These are phyloP conservation scores for Tinea pellionella DNA, from an alignment of 2,888 invertebrate species.

Conservation along the genomic window DNA sequence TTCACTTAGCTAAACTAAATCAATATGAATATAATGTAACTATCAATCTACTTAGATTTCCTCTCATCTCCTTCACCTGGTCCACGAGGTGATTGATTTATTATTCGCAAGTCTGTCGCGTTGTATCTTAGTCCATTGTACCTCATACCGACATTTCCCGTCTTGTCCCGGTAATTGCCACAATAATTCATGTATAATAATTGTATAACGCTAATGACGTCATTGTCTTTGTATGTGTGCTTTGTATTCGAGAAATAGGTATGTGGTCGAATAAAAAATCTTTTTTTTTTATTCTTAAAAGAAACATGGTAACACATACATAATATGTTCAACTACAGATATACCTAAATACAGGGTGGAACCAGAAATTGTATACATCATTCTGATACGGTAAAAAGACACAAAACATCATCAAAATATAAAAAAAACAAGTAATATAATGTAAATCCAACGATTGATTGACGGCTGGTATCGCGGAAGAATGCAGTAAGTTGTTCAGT, in stretches of 20 bases:
- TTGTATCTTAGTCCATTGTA: not conserved
- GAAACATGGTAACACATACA: no score
- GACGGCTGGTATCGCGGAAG: no score
- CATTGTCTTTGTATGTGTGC: not conserved
- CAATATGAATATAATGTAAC: not conserved
- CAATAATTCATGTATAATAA: slow-evolving; percentile 9
- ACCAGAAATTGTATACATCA: no score
- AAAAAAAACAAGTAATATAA: no score
- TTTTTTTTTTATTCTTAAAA: no score
- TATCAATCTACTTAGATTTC: not conserved
- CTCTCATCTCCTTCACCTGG: slow-evolving; percentile 3
- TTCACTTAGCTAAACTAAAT: not conserved
- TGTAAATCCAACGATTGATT: no score
- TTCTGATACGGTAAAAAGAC: no score
- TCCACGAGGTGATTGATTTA: slow-evolving; percentile 2
- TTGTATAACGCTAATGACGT: not conserved
- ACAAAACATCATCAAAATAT: no score
- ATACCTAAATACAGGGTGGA: no score
- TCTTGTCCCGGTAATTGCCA: slow-evolving; percentile 9
- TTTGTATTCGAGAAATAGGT: not conserved
- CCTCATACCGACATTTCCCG: slow-evolving; percentile 1
- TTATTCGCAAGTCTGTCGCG: not conserved
- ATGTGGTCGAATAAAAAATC: no score
- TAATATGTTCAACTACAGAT: no score
- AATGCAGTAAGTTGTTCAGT: no score